Evolutionary conservation across 2,888 invertebrate species (phyloP), one percentile per base, ranked within the genome.

Genomic region (Lepidonotus clava): DNA sequence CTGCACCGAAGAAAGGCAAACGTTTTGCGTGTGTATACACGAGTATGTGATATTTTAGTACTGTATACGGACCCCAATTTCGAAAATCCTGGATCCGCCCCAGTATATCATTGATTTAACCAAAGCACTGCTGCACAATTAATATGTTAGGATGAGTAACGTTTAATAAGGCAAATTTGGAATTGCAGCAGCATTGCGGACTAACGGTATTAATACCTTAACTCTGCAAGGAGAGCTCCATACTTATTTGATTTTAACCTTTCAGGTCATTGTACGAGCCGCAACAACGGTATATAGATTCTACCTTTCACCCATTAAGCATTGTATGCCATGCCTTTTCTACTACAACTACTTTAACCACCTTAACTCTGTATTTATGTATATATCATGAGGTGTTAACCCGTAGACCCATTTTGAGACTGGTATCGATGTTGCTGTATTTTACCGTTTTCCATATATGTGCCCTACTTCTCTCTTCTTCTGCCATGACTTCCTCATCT

Each of bases 241-340:
- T n/a, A 56, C 56, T 56, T 8, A 56, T n/a, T 38, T 21, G 71
- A 38, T 71, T 36, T 71, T 71, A 71, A 71, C 71, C 38, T 71
- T 71, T 34, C 71, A 71, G 71, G 71, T 36, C 71, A 71, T 71
- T 71, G n/a, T 38, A 11, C 71, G 38, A 71, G 71, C 5, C 71
- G 38, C 71, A n/a, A 71, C 36, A 21, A 18, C 18, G 71, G 71
- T 71, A 71, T 38, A n/a, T 21, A 34, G 5, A 71, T 38, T 71
- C 71, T 71, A 71, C 71, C 61, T 71, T 38, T n/a, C 5, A 34
- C 34, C 1, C n/a, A 34, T 71, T 71, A 36, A 71, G 34, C 71
- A 71, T 71, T 71, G 71, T 71, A 6, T 38, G 71, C 71, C n/a
- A 34, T 71, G 5, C 71, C 38, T 24, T 56, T 5, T 34, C 18